phyloP scores from a whole-genome alignment of 2,113 vertebrate species.

The Podarcis muralis region DNA sequence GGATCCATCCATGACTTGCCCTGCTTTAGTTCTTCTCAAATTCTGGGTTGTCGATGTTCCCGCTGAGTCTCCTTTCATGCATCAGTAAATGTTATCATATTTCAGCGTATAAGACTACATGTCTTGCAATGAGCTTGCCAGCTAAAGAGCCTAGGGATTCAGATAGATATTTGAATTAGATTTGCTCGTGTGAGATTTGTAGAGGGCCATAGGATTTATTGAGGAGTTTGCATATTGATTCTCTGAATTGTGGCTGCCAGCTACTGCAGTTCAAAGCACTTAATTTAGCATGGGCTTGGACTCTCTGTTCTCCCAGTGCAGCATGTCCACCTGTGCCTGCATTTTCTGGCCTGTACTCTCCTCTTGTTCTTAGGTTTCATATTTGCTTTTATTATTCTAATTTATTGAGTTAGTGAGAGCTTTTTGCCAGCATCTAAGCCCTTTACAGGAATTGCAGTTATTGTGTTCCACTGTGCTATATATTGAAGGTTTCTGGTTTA shows the following conservation, averaged over 20 bases:
- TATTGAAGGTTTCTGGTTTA: slow-evolving; percentile 36
- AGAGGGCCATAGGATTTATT: not conserved
- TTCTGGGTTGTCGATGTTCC: not conserved
- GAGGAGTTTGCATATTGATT: not conserved
- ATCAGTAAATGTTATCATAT: not conserved
- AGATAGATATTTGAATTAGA: slow-evolving; percentile 10
- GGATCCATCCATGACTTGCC: not conserved
- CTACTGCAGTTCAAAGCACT: not conserved
- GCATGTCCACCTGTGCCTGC: not conserved
- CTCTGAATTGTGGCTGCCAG: not conserved
- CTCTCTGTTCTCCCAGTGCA: not conserved
- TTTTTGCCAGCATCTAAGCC: slow-evolving; percentile 48
- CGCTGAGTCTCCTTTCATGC: not conserved
- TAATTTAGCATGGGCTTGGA: not conserved
- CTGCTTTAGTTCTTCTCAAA: not conserved
- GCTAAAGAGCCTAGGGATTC: not conserved
- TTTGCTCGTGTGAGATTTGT: not conserved
- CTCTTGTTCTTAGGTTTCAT: slow-evolving; percentile 51
- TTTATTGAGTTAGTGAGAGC: slow-evolving; percentile 60
- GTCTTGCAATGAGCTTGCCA: not conserved
- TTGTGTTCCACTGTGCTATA: slow-evolving; percentile 49
- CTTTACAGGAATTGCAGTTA: slow-evolving; percentile 55
- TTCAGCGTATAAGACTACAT: not conserved
- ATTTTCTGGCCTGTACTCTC: not conserved
- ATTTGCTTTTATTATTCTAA: slow-evolving; percentile 64